Percentiles rank a stretch among this genome's conserved stretches.
Conservation (phyloP, 64 coral and sea anemone genomes). For the Montipora cactus region DNA sequence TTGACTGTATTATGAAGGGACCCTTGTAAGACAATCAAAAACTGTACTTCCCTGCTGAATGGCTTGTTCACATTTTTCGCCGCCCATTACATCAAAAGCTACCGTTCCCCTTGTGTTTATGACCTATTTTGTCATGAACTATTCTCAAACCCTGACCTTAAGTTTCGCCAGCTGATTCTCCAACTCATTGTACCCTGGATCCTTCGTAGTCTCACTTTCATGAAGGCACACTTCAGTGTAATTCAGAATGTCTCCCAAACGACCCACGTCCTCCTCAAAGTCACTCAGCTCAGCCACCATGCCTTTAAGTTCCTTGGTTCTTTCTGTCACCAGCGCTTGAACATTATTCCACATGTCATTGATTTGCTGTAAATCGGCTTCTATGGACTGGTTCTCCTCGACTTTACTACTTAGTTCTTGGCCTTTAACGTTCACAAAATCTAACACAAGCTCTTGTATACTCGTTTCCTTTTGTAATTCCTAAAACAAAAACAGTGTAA, state of each 20-base stretch:
- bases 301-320: slow-evolving; percentile 51
- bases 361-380: slow-evolving; percentile 79
- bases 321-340: slow-evolving; percentile 60
- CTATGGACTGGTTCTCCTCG: slow-evolving; percentile 71
- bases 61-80: too few species aligned
- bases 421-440: slow-evolving; percentile 93
- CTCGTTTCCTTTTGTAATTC: slow-evolving; percentile 80
- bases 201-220: slow-evolving; percentile 69
- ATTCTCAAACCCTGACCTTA: slow-evolving; percentile 44
- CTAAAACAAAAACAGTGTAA: slow-evolving; percentile 19
- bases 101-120: background rate
- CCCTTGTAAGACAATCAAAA: too few species aligned
- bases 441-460: slow-evolving; percentile 90
- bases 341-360: slow-evolving; percentile 85
- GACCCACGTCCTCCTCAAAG: slow-evolving; percentile 77
- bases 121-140: background rate
- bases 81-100: too few species aligned
- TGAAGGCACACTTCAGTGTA: slow-evolving; percentile 92
- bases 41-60: too few species aligned
- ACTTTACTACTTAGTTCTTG: slow-evolving; percentile 86
- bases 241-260: slow-evolving; percentile 78
- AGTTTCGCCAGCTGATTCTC: slow-evolving; percentile 94
- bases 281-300: slow-evolving; percentile 74
- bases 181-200: slow-evolving; percentile 80
- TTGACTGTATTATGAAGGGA: too few species aligned